phyloP scores from a whole-genome alignment of 2,888 invertebrate species.

The Callyntrura guangdongensis region DNA sequence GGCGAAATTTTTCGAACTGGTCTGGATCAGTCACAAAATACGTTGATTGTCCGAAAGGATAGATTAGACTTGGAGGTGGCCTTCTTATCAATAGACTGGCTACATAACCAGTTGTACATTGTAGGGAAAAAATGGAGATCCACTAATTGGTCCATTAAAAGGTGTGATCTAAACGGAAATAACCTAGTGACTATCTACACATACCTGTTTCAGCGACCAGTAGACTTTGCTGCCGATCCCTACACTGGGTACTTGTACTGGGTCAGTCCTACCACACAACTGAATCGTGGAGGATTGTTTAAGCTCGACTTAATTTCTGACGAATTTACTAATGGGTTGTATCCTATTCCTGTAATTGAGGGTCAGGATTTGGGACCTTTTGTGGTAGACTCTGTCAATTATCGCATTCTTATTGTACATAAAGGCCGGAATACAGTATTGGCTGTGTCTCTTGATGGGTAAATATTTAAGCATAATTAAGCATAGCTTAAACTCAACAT shows the following conservation, averaged over 20 bases:
- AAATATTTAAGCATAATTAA: too few species aligned
- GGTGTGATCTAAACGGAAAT: conserved; percentile 92
- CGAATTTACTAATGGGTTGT: conserved; percentile 57
- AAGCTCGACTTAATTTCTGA: conserved; percentile 78
- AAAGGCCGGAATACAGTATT: conserved; percentile 92
- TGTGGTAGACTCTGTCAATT: conserved; percentile 93
- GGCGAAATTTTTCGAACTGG: conserved; percentile 77
- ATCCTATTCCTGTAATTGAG: conserved; percentile 86
- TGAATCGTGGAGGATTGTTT: conserved; percentile 77
- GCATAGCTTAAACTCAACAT: not conserved
- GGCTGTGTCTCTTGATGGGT: conserved; percentile 94
- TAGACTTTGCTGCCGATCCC: conserved; percentile 95
- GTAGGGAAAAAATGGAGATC: conserved; percentile 88
- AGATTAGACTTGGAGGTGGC: conserved; percentile 87
- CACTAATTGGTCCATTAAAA: conserved; percentile 90
- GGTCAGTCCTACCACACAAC: conserved; percentile 75
- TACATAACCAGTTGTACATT: conserved; percentile 94
- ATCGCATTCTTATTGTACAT: conserved; percentile 92
- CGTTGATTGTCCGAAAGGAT: conserved; percentile 76
- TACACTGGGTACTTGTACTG: conserved; percentile 91
- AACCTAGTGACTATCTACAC: conserved; percentile 90
- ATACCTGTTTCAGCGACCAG: conserved; percentile 90
- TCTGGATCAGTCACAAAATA: conserved; percentile 42
- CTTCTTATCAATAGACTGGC: conserved; percentile 93
- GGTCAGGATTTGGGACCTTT: conserved; percentile 92